Percentiles rank a stretch among this genome's conserved stretches.
Conservation (phyloP, 2,888 invertebrate genomes). For the Athrips mouffetella region DNA sequence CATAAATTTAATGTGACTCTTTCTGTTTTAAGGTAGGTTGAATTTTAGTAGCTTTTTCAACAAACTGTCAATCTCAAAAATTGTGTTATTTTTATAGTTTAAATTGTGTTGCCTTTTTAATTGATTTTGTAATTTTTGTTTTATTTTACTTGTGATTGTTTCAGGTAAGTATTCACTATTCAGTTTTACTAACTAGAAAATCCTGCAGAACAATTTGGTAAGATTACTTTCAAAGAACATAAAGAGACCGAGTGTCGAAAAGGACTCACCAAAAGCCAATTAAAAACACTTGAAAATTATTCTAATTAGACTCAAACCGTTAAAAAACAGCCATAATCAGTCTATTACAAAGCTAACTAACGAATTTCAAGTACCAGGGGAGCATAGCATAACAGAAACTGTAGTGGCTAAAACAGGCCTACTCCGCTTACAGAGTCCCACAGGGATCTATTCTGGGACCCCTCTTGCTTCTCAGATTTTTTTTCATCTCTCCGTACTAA, state of each 20-base stretch:
- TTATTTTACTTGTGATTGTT: slow-evolving; percentile 24
- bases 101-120: not conserved
- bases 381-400: slow-evolving; percentile 30
- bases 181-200: slow-evolving; percentile 15
- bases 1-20: too few relatives aligned
- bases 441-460: slow-evolving; percentile 73
- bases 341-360: slow-evolving; percentile 21
- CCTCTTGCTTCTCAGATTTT: slow-evolving; percentile 56
- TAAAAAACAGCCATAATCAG: slow-evolving; percentile 17
- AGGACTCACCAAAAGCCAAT: not conserved
- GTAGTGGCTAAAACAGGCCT: slow-evolving; percentile 50
- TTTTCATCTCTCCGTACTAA: slow-evolving; percentile 45
- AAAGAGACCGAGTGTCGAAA: not conserved
- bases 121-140: slow-evolving; percentile 8
- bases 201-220: not conserved
- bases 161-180: slow-evolving; percentile 28
- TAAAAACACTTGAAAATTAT: slow-evolving; percentile 2
- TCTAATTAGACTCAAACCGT: not conserved
- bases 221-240: not conserved
- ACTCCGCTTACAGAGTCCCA: slow-evolving; percentile 65
- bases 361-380: slow-evolving; percentile 11
- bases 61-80: too few relatives aligned
- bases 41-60: too few relatives aligned
- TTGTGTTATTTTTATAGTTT: slow-evolving; percentile 20
- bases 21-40: too few relatives aligned